phyloP scores from a whole-genome alignment of 92 coral and sea anemone species.

The Porites rus region DNA sequence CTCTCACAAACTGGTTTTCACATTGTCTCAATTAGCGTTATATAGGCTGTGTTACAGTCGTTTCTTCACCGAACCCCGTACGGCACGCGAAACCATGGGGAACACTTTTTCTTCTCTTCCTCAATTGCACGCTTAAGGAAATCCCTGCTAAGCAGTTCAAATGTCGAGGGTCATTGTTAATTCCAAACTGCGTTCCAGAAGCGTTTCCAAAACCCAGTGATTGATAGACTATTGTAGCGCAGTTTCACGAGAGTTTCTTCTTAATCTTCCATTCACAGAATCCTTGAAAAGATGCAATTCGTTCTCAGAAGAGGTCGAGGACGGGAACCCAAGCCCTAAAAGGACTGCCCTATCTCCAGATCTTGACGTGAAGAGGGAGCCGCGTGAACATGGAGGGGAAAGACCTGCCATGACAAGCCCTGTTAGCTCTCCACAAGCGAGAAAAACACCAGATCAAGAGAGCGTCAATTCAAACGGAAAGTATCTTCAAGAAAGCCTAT shows the following conservation, averaged over 20 bases:
- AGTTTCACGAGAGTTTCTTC: neutral
- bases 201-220: no score
- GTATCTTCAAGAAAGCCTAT: slow-evolving; percentile 29
- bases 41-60: no score
- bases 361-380: slow-evolving; percentile 68
- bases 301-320: slow-evolving; percentile 60
- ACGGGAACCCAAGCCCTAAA: slow-evolving; percentile 68
- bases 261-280: slow-evolving; percentile 37
- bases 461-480: slow-evolving; percentile 3
- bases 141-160: no score
- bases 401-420: slow-evolving; percentile 16
- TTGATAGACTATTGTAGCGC: no score
- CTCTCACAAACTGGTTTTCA: no score
- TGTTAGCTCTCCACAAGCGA: slow-evolving; percentile 1
- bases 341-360: slow-evolving; percentile 75
- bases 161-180: no score
- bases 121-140: no score
- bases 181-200: no score
- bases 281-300: slow-evolving; percentile 70
- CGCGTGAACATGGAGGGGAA: slow-evolving; percentile 19
- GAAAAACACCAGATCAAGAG: slow-evolving; percentile 15
- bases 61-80: no score
- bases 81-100: no score
- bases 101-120: no score
- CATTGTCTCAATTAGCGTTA: no score